phyloP scores from a whole-genome alignment of 2,888 invertebrate species.

The Blastobasis lacticolella region DNA sequence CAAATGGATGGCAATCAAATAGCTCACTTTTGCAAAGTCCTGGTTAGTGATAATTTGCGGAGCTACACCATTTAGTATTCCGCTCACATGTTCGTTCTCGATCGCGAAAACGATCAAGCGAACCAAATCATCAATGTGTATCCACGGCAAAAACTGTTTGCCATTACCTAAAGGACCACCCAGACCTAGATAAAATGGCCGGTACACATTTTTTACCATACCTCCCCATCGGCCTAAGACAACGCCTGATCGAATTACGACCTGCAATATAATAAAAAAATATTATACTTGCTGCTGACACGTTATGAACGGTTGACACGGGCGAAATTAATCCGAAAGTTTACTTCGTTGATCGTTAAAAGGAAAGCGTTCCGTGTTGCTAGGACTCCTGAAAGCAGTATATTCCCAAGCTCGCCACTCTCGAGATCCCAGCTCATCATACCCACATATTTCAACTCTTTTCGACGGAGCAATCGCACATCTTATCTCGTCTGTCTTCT shows the following conservation, averaged over 20 bases:
- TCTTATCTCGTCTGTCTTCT: too few relatives aligned
- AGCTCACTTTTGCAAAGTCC: constrained; percentile 77
- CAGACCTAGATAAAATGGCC: constrained; percentile 88
- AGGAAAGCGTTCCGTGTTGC: too few relatives aligned
- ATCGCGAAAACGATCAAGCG: constrained; percentile 84
- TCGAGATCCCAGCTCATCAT: too few relatives aligned
- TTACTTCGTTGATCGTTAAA: too few relatives aligned
- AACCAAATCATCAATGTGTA: constrained; percentile 87
- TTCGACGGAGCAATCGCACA: too few relatives aligned
- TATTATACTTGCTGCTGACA: too few relatives aligned
- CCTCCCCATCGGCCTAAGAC: constrained; percentile 92
- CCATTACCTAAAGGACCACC: constrained; percentile 91
- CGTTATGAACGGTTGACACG: too few relatives aligned
- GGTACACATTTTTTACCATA: constrained; percentile 88
- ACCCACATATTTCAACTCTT: too few relatives aligned
- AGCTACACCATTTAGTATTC: constrained; percentile 90
- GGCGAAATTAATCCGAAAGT: too few relatives aligned
- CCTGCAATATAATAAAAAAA: constrained; percentile 38
- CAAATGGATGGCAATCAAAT: too few relatives aligned
- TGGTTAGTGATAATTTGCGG: constrained; percentile 81
- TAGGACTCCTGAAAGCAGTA: too few relatives aligned
- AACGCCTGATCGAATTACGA: constrained; percentile 85
- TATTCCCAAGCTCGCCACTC: too few relatives aligned
- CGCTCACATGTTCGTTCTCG: constrained; percentile 79
- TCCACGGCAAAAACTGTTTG: constrained; percentile 93